Evolutionary conservation across 2,888 invertebrate genomes (phyloP), one percentile per base, ranked within the genome.

Genomic region (Drosophila mimica): DNA sequence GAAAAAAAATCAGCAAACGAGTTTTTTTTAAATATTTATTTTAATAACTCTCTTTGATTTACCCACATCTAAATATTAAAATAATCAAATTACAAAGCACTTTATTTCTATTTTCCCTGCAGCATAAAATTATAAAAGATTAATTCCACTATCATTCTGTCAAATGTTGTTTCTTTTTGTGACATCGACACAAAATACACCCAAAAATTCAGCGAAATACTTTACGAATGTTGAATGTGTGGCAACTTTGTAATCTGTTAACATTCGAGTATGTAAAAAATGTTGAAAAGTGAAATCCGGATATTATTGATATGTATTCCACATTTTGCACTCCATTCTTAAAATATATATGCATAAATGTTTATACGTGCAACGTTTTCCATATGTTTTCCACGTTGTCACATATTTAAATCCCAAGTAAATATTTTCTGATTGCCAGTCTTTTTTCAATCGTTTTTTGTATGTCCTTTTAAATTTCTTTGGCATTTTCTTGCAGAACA

Each of bases 351-450:
- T 17, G 25, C 15, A 15, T 46, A 46, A 46, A 46, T 15, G 46
- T 15, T 1, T 15, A 15, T 25, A 46, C 46, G 46, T 46, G 46
- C 46, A 46, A 46, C 46, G 15, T 15, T 46, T 46, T 25, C 25
- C 8, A 25, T 46, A 46, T n/a, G n/a, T 52, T 52, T 52, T 52
- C 52, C 20, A 8, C 57, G 25, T 30, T 52, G 6, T 20, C 36
- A 46, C 48, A 59, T 63, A 70, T 74, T 64, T 58, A 75, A 75
- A 78, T 70, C 51, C 28, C 30, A 59, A 17, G 46, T 61, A 75
- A 53, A 69, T 66, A 65, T 56, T 62, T 67, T 31, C 49, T 63
- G 74, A 77, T 77, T 78, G 79, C 38, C 66, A 61, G n/a, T 17
- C 15, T 30, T 54, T 38, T 57, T 64, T 43, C 33, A 28, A 28